phyloP scores from a whole-genome alignment of 2,113 vertebrate species.

The Gambusia affinis region DNA sequence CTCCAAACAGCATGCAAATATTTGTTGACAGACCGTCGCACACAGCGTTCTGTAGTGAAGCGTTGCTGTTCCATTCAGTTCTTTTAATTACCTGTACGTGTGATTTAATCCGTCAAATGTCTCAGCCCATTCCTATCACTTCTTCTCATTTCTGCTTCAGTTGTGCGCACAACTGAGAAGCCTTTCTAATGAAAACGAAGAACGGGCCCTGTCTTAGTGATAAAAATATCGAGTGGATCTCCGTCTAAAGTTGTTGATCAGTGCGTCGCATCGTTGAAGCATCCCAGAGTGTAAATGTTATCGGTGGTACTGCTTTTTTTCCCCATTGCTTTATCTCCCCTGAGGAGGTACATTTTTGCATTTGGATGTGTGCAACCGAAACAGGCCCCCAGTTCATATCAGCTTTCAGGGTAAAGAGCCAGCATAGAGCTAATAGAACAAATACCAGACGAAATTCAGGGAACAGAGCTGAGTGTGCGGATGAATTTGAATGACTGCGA shows the following conservation, averaged over 20 bases:
- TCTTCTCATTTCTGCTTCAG: constrained; percentile 40
- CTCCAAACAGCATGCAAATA: constrained; percentile 36
- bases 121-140: constrained; percentile 73
- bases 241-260: constrained; percentile 2
- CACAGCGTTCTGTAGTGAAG: constrained; percentile 24
- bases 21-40: constrained; percentile 47
- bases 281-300: constrained; percentile 22
- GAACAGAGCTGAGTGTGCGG: constrained; percentile 14
- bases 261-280: constrained; percentile 8
- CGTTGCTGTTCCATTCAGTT: constrained; percentile 61
- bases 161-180: background rate
- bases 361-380: constrained; percentile 1
- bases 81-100: constrained; percentile 80
- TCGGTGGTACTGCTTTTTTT: constrained; percentile 1
- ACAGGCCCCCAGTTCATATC: constrained; percentile 15
- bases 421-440: constrained; percentile 1
- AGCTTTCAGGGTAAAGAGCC: background rate
- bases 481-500: constrained; percentile 13
- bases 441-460: constrained; percentile 7
- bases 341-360: background rate
- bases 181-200: background rate
- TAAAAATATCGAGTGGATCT: background rate
- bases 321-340: constrained; percentile 8
- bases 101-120: constrained; percentile 75
- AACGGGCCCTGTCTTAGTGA: background rate